Base-by-base conservation (phyloP, 2,888 invertebrate species). In the Strigamia transsilvanica region DNA sequence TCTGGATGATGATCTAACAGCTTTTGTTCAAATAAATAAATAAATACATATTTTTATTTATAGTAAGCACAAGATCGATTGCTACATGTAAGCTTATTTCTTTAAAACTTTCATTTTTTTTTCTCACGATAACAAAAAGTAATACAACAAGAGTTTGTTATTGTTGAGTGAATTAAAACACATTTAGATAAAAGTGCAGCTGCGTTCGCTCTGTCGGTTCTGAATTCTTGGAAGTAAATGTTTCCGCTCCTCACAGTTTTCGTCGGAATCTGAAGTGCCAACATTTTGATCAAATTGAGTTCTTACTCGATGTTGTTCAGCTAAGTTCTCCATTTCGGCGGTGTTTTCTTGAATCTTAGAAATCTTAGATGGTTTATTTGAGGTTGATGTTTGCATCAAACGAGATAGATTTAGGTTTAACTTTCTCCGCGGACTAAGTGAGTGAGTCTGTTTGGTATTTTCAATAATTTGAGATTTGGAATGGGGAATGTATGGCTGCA, bases 371-470 rank as follows among this genome's bases (percentile, higher is more conserved):
- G 73, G 23, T 73, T n/a, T 23, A 32, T 10, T 27, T 73, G 73
- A 73, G 18, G 56, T 9, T 56, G 56, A 56, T 56, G 56, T 6
- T 73, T 73, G 73, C 73, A 73, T 73, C 13, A 73, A 73, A n/a
- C 73, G 27, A 12, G 73, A 73, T 27, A 73, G 9, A 73, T 73
- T 73, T 27, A 73, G 32, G 32, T 73, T 73, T 73, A 73, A n/a
- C 32, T 73, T 73, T 73, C 73, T 73, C 4, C 73, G 73, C n/a
- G 73, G 73, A 32, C 73, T 73, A n/a, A 32, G 73, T 3, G 61
- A n/a, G 5, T 15, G 61, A 23, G 73, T 73, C 12, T 32, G 27
- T 73, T 73, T 73, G 32, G 32, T n/a, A 32, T 73, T 73, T 73
- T 6, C 73, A 15, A 73, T 27, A 7, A 73, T 73, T 32, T 73